Conservation (phyloP, 2,888 invertebrate genomes). For the Chrysopilus asiliformis region DNA sequence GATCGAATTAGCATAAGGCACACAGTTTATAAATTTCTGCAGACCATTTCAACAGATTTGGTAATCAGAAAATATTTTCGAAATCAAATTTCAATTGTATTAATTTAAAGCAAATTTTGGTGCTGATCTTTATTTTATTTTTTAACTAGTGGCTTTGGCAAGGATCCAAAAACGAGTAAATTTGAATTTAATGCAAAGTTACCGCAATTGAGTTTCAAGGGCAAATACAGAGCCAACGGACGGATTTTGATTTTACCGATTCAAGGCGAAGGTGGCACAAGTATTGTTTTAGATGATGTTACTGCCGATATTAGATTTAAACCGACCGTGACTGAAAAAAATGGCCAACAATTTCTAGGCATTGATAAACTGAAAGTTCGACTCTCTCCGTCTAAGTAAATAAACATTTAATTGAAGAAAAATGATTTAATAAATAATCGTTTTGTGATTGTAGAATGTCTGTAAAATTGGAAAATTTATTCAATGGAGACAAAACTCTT, state of each 20-base stretch:
- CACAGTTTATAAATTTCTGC: too few species aligned
- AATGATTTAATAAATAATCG: not conserved
- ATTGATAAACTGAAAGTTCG: constrained; percentile 11
- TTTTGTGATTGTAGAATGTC: constrained; percentile 16
- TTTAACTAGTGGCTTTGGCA: constrained; percentile 21
- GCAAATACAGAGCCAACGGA: constrained; percentile 29
- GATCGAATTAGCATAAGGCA: too few species aligned
- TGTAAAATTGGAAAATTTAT: constrained; percentile 21
- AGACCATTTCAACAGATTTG: too few species aligned
- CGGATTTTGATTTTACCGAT: constrained; percentile 31
- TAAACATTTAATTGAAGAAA: constrained; percentile 1
- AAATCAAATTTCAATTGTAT: not conserved
- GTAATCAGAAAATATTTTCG: not conserved
- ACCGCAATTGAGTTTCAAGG: constrained; percentile 19
- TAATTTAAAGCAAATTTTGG: not conserved
- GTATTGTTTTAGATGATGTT: constrained; percentile 19
- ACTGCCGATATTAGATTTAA: constrained; percentile 16
- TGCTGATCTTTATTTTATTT: not conserved
- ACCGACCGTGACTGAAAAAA: constrained; percentile 9
- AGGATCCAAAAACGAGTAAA: constrained; percentile 18
- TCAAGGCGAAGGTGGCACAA: constrained; percentile 25
- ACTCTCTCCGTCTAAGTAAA: constrained; percentile 12
- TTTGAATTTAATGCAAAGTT: constrained; percentile 16
- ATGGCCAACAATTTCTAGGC: constrained; percentile 13
- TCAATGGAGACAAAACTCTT: constrained; percentile 20